Conservation (phyloP, 2,113 vertebrate species). For the Falcunculus frontatus region DNA sequence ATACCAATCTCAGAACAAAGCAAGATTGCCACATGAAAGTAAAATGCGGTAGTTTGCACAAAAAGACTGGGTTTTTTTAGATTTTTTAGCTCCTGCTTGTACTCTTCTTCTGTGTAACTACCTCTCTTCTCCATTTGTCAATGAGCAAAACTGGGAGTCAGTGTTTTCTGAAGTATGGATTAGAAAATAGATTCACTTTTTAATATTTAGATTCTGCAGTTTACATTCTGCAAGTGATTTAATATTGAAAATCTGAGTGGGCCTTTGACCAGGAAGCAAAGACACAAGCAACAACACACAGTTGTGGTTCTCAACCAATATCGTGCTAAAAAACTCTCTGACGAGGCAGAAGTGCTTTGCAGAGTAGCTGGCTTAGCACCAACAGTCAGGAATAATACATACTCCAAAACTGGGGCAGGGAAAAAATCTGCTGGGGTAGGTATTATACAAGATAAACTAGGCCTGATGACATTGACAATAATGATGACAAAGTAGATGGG, state of each 20-base stretch:
- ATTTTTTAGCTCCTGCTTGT: background rate
- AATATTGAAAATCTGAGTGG: background rate
- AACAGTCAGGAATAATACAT: background rate
- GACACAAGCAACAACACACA: background rate
- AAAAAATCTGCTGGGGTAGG: background rate
- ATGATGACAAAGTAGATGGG: background rate
- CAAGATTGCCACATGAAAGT: background rate
- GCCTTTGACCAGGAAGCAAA: background rate
- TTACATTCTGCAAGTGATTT: background rate
- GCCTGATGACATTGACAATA: background rate
- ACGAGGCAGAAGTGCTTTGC: background rate
- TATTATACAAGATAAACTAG: background rate
- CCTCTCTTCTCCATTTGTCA: background rate
- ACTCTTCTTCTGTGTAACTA: background rate
- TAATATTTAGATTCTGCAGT: background rate
- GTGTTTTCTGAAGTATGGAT: background rate
- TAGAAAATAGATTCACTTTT: background rate
- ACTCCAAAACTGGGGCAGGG: background rate
- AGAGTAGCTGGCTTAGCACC: background rate
- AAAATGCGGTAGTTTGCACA: background rate
- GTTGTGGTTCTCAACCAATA: background rate
- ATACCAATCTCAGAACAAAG: background rate
- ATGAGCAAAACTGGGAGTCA: background rate
- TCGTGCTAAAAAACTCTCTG: background rate
- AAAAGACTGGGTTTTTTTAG: fast-evolving